Base-by-base conservation (phyloP, 2,113 vertebrate species). In the Xiphophorus hellerii region DNA sequence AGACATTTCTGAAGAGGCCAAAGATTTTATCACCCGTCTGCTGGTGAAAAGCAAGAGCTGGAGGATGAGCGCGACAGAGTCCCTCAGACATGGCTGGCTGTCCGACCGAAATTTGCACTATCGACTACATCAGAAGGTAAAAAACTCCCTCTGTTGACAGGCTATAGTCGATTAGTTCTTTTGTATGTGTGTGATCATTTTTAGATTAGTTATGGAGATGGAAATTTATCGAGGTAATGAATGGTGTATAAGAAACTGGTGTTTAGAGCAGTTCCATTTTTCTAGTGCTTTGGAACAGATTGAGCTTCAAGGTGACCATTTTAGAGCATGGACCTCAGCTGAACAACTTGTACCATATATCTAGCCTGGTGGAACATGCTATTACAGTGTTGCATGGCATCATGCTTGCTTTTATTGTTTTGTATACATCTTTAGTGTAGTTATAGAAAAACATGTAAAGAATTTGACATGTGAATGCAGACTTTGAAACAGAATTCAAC, bases 41-140 rank as follows among this genome's bases (percentile, higher is more conserved):
- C 95, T 99, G 80, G 94, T 98, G 83, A 99, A 99, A 91, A 97
- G 97, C 92, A 99, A 99, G 83, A 96, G 97, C 80, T 99, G 98
- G 98, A 96, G 98, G 85, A 96, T 99, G 94, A 98, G 97, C 51
- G 97, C 98, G 9, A 93, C 96, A 7, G 96, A 97, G 92, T 95
- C 97, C 31, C 94, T 99, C 84, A 96, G 95, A 81, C 97, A 99
- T 80, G 95, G 96, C 25, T 99, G 97, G 97, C 90, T 99, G 74
- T 96, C 96, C 66, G 96, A 98, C 84, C 94, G 84, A 78, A 93
- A 80, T 74, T 95, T 99, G 81, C 98, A 97, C 92, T 90, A 87
- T 76, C 95, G 89, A 71, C 94, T 99, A 12, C 92, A 87, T 6
- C 68, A 88, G 71, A 94, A 98, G 95, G 97, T 98, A 76, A 33